Percentiles rank a stretch among this genome's conserved stretches.
Evolutionary conservation across 2,888 invertebrate species (phyloP).

Genomic region (Fragum sueziense): DNA sequence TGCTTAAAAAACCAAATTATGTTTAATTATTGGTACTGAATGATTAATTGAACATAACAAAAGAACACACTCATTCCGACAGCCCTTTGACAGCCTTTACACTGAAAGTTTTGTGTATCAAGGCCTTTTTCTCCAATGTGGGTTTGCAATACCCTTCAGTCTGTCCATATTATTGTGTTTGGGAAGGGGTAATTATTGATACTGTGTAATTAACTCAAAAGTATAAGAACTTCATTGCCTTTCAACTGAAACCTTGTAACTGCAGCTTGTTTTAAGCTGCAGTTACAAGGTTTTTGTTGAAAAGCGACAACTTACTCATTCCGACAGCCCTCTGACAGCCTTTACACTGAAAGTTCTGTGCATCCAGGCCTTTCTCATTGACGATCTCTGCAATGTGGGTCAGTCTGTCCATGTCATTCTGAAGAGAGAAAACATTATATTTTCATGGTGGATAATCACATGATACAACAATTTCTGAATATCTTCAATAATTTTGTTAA

Average conservation of each 20-base stretch:
- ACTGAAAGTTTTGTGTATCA: conserved; percentile 93
- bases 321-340: conserved; percentile 85
- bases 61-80: conserved; percentile 78
- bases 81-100: conserved; percentile 86
- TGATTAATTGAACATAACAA: too few species aligned
- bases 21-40: too few species aligned
- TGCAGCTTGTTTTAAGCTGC: too few species aligned
- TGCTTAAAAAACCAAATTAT: too few species aligned
- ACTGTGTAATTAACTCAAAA: too few species aligned
- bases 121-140: conserved; percentile 86
- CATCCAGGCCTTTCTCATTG: conserved; percentile 90
- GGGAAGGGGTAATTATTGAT: too few species aligned
- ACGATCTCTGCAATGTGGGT: conserved; percentile 66
- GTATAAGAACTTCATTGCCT: too few species aligned
- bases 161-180: conserved; percentile 11
- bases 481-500: too few species aligned
- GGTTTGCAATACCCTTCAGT: too few species aligned
- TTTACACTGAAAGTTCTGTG: conserved; percentile 93
- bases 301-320: conserved; percentile 74
- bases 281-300: too few species aligned
- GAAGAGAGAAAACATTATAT: not conserved
- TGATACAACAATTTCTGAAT: not conserved
- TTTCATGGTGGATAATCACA: not conserved
- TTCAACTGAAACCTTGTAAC: too few species aligned
- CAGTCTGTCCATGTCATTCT: conserved; percentile 16